Evolutionary conservation across 2,797 vertebrate species (phyloP), one percentile per base, ranked within the genome.

Genomic region (Telmatherina bonti): DNA sequence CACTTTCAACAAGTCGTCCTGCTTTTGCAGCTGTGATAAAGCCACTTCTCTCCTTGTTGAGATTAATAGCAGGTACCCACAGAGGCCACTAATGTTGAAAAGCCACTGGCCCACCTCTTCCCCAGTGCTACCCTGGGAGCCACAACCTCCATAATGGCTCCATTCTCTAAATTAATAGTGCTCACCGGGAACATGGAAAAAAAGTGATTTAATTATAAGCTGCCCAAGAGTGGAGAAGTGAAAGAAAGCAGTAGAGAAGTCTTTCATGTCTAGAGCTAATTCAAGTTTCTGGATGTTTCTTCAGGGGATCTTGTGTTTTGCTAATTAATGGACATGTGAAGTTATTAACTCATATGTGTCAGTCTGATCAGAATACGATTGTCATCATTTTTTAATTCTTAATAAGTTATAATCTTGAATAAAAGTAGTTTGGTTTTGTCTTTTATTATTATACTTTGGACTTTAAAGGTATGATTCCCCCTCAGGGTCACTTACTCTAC

Each of bases 1-100:
- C 52, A 33, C 81, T 85, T 83, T 74, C 68, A 78, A 79, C 83
- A 76, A 20, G 4, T 60, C 20, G 30, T 70, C 67, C 70, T 72
- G 71, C 61, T 79, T 18, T 74, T 80, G 82, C 84, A 85, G 82
- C 84, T 82, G 81, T 47, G 52, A 72, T 72, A 73, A 73, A 78
- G 70, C 80, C 87, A 88, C 86, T 91, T 85, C 76, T 82, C 64
- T 75, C 67, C 87, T 87, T 72, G 85, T 90, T 91, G 75, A 92
- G 85, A 91, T 88, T 85, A 92, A 92, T 86, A 75, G 87, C 78
- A 58, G 66, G 35, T 74, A 6, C 79, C 76, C 77, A 81, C 29
- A 5, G 72, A 74, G 81, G 80, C 76, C 83, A 90, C 90, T 90
- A 87, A 75, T 76, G 82, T 67, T 82, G 76, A 88, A 86, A 82